A percentile compares a stretch with the other conserved stretches of the same genome.
These are phyloP conservation scores for Drosophila ananassae DNA, from an alignment of 1,140 invertebrate genomes.

Conservation along the genomic window DNA sequence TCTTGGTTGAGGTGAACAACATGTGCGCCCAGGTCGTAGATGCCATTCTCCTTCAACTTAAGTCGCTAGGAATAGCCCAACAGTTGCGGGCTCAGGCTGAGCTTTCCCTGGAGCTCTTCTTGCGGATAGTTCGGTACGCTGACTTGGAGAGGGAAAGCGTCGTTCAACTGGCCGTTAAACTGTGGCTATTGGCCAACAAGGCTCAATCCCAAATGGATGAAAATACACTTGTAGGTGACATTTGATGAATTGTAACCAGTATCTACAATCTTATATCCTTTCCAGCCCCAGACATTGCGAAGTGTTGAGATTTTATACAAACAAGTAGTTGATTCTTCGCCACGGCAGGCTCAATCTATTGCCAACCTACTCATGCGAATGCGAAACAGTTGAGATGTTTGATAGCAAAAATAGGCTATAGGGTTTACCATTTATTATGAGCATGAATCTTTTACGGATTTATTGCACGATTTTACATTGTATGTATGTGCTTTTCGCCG, in stretches of 20 bases:
- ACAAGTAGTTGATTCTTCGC: slow-evolving; percentile 60
- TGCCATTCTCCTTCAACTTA: slow-evolving; percentile 90
- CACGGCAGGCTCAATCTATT: slow-evolving; percentile 56
- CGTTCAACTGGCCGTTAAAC: slow-evolving; percentile 88
- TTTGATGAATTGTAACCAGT: too few species aligned
- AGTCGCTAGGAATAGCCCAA: slow-evolving; percentile 86
- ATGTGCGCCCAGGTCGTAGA: slow-evolving; percentile 91
- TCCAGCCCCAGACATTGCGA: slow-evolving; percentile 59
- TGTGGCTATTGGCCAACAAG: slow-evolving; percentile 91
- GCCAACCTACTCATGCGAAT: slow-evolving; percentile 70
- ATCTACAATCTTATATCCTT: background rate
- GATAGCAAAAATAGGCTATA: slow-evolving; percentile 1
- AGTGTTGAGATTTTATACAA: slow-evolving; percentile 66
- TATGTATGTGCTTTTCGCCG: slow-evolving; percentile 12
- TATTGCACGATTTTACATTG: slow-evolving; percentile 2
- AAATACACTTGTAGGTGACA: slow-evolving; percentile 66
- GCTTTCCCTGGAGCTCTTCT: slow-evolving; percentile 90
- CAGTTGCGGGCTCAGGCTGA: slow-evolving; percentile 88
- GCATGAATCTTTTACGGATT: slow-evolving; percentile 43
- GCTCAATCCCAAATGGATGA: slow-evolving; percentile 80
- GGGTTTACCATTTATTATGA: slow-evolving; percentile 36
- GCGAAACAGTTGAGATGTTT: slow-evolving; percentile 59
- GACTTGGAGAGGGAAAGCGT: slow-evolving; percentile 88
- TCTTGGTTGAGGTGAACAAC: slow-evolving; percentile 91
- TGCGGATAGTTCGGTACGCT: slow-evolving; percentile 88